A percentile compares a stretch with the other conserved stretches of the same genome.
Conservation (phyloP, 1,140 invertebrate genomes). For the Camponotus floridanus region DNA sequence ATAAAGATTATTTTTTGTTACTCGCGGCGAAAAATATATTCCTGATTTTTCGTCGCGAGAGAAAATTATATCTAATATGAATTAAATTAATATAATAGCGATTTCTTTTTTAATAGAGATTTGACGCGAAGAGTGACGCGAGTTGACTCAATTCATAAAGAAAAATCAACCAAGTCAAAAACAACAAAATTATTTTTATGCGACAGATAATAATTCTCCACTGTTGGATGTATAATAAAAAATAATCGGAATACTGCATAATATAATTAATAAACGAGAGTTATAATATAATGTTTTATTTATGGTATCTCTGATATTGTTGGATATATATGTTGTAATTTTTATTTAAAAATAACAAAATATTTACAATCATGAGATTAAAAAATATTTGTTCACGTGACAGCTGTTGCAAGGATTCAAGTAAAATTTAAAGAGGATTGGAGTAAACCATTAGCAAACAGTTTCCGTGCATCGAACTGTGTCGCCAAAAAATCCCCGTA, state of each 20-base stretch:
- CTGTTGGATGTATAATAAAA: background rate
- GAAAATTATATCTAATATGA: background rate
- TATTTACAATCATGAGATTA: too few relatives aligned
- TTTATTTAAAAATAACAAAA: background rate
- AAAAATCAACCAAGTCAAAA: background rate
- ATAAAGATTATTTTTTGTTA: constrained; percentile 6
- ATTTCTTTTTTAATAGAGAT: too few relatives aligned
- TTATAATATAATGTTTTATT: constrained; percentile 23
- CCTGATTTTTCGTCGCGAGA: background rate
- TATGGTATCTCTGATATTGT: background rate
- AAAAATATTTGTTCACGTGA: background rate
- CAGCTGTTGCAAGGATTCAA: background rate
- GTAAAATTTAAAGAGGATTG: background rate
- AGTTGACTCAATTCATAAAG: background rate
- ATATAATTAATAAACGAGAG: constrained; percentile 60
- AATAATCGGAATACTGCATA: constrained; percentile 59
- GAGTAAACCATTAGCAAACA: background rate
- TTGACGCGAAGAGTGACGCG: background rate
- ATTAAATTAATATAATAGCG: background rate
- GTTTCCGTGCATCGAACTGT: background rate
- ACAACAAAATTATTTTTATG: background rate
- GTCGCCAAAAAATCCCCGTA: background rate
- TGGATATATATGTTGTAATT: background rate
- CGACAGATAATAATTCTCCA: background rate
- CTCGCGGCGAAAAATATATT: background rate